Conservation (phyloP, 1,140 invertebrate genomes). For the Drosophila nikananu region DNA sequence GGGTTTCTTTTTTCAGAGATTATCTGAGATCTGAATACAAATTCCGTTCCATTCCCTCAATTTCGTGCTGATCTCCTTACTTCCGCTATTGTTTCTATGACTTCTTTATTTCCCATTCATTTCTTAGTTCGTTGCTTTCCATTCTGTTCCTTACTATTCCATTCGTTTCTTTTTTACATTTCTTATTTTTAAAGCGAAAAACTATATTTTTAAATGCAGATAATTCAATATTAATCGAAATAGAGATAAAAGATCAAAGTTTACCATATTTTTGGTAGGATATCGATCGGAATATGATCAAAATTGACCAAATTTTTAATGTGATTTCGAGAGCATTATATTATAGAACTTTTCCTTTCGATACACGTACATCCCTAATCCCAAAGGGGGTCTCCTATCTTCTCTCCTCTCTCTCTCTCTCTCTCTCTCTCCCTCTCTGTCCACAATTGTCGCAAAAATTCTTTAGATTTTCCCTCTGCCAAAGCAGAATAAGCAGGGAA, state of each 20-base stretch:
- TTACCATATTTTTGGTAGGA: neutral
- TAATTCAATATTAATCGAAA: no score
- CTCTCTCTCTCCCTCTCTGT: neutral
- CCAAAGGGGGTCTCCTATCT: neutral
- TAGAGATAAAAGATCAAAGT: neutral
- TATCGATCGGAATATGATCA: neutral
- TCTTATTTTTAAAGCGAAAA: no score
- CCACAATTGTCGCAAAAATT: slow-evolving; percentile 44
- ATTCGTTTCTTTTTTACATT: neutral
- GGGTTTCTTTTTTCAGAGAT: no score
- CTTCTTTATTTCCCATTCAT: neutral
- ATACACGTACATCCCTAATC: neutral
- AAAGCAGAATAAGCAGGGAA: slow-evolving; percentile 20
- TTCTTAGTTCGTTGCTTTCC: neutral
- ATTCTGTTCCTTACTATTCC: neutral
- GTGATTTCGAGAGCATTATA: neutral
- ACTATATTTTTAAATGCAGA: no score
- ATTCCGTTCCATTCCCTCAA: no score
- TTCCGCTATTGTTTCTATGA: neutral
- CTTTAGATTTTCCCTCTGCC: slow-evolving; percentile 18
- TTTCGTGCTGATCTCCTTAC: neutral
- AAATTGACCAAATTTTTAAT: neutral
- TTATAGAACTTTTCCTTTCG: neutral
- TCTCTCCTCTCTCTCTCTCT: neutral
- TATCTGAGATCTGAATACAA: no score